Evolutionary conservation across 2,888 invertebrate species (phyloP).

Genomic region (Hydraecia micacea): DNA sequence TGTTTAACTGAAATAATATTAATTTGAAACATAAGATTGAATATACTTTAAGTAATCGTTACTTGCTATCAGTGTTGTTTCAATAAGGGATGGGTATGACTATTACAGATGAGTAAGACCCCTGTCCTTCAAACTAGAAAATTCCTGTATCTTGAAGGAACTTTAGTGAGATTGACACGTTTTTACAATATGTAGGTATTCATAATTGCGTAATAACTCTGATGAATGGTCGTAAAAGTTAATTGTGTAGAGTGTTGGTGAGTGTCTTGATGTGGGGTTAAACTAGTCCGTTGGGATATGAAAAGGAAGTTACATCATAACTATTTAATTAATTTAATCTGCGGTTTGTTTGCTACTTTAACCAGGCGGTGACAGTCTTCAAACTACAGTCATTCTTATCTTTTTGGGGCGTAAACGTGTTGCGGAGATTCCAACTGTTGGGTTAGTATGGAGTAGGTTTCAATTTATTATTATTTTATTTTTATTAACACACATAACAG

Average conservation of each 20-base stretch:
- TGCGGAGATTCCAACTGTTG: conserved; percentile 7
- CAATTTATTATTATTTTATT: neutral
- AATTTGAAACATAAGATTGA: too few species aligned
- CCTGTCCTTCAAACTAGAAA: too few species aligned
- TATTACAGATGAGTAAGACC: too few species aligned
- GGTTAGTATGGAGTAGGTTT: conserved; percentile 34
- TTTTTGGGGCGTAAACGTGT: conserved; percentile 36
- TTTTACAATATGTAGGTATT: too few species aligned
- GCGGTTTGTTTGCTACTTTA: conserved; percentile 7
- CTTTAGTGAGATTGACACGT: too few species aligned
- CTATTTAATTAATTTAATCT: neutral
- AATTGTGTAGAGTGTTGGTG: neutral
- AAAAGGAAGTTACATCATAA: neutral
- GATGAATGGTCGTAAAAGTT: neutral
- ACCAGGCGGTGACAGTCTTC: conserved; percentile 12
- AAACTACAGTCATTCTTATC: conserved; percentile 40
- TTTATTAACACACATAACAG: neutral
- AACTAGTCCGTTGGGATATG: neutral
- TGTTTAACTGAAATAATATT: too few species aligned
- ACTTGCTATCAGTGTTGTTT: too few species aligned
- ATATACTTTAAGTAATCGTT: too few species aligned
- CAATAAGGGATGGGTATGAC: too few species aligned
- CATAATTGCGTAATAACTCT: too few species aligned
- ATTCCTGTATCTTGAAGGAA: too few species aligned
- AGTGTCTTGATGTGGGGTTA: neutral